phyloP scores from a whole-genome alignment of 2,113 vertebrate species.

The Ailuropoda melanoleuca region DNA sequence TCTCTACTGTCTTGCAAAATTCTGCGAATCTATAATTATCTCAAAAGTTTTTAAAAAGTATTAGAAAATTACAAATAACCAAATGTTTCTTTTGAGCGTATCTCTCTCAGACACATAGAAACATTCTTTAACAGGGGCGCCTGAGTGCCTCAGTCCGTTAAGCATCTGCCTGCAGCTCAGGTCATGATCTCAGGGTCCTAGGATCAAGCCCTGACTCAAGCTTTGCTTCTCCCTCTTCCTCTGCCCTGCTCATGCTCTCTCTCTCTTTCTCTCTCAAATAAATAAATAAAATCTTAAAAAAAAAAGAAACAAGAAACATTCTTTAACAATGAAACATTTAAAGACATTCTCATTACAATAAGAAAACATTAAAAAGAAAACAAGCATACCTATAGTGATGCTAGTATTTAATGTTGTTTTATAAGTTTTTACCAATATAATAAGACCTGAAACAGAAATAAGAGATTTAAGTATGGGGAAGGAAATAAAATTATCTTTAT shows the following conservation, averaged over 20 bases:
- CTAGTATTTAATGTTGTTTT: neutral
- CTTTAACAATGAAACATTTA: neutral
- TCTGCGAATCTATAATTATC: neutral
- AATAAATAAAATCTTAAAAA: neutral
- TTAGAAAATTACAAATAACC: slow-evolving; percentile 19
- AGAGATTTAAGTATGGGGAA: neutral
- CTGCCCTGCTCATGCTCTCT: neutral
- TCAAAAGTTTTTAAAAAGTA: neutral
- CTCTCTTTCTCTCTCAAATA: neutral
- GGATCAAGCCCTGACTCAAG: neutral
- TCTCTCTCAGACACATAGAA: neutral
- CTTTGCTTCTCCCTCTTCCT: neutral
- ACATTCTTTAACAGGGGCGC: neutral
- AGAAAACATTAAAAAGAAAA: neutral
- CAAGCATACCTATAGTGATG: neutral
- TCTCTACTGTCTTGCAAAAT: neutral
- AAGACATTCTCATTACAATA: neutral
- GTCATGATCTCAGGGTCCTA: neutral
- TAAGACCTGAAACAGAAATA: neutral
- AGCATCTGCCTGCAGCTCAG: neutral
- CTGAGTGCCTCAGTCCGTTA: neutral
- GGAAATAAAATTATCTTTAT: neutral
- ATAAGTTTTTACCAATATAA: neutral
- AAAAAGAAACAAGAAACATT: neutral
- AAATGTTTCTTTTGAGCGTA: neutral